These are phyloP conservation scores for Mastacembelus armatus DNA, from an alignment of 2,797 vertebrate species.

Conservation along the genomic window DNA sequence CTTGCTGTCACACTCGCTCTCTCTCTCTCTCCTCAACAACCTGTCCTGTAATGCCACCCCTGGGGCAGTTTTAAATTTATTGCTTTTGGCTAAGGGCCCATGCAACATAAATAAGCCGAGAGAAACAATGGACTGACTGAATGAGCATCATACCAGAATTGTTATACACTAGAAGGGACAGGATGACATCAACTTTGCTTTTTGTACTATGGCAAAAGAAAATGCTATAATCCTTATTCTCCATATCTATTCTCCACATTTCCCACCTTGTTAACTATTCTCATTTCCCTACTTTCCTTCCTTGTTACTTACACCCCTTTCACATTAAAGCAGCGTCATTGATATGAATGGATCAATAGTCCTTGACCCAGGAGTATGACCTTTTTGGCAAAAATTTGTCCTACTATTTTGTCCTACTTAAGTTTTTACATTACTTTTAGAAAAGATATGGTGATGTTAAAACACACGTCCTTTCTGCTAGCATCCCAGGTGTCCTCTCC, in stretches of 20 bases:
- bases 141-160: conserved; percentile 67
- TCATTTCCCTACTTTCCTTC: conserved; percentile 69
- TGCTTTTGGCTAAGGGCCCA: conserved; percentile 72
- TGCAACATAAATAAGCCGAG: conserved; percentile 73
- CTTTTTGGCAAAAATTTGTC: conserved; percentile 1
- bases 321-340: conserved; percentile 25
- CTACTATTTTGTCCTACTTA: too few species aligned
- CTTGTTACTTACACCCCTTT: conserved; percentile 47
- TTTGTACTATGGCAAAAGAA: conserved; percentile 57
- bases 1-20: conserved; percentile 40
- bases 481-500: conserved; percentile 45
- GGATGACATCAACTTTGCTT: conserved; percentile 65
- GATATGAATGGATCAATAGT: conserved; percentile 51
- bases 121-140: conserved; percentile 75
- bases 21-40: conserved; percentile 61
- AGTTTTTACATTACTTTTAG: neutral
- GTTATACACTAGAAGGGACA: conserved; percentile 55
- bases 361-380: conserved; percentile 33
- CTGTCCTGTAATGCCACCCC: conserved; percentile 74
- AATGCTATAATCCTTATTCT: conserved; percentile 62
- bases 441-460: neutral
- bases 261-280: conserved; percentile 43
- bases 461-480: conserved; percentile 31
- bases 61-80: conserved; percentile 77
- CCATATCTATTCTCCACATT: conserved; percentile 56